Evolutionary conservation across 1,140 invertebrate species (phyloP), one percentile per base, ranked within the genome.

Genomic region (Epicauta chinensis): DNA sequence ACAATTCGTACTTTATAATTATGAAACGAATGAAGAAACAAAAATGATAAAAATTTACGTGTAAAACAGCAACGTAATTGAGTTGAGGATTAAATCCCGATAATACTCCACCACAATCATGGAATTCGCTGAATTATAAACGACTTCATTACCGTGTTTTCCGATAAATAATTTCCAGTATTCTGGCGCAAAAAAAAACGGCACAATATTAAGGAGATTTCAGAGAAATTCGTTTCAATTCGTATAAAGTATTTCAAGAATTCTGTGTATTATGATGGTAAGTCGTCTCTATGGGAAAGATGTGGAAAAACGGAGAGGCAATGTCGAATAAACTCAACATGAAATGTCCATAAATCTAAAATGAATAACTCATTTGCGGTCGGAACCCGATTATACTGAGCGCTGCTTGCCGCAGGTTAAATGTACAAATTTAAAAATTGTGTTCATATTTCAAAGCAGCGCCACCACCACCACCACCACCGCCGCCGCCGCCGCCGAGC

Each of bases 381-480:
- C 36, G 54, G 56, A 63, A 63, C 61, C 61, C 59, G 59, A 63
- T 63, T 63, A 63, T 58, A 46, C 23, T 39, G 53, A 61, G 54
- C 55, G 55, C 50, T 61, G 39, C 44, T 54, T 56, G 59, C 59
- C 58, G 29, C 41, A 53, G 53, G 59, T 59, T 63, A 59, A 63
- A 59, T 59, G 59, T 53, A 37, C 57, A 63, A 63, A 61, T 63
- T 63, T 59, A 61, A 63, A 63, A 63, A 61, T 61, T 63, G 56
- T 55, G 50, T 55, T 63, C 55, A 58, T 63, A 63, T 63, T 61
- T 63, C 57, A 59, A 39, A 17, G 30, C 36, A 38, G 39, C 16
- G 23, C n/a, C n/a, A n/a, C n/a, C n/a, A n/a, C n/a, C n/a, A n/a
- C n/a, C n/a, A 43, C 44, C 48, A 48, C 46, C 37, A 44, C 47